A percentile compares a stretch with the other conserved stretches of the same genome.
These are phyloP conservation scores for Pollimyrus isidori DNA, from an alignment of 2,113 vertebrate genomes.

Conservation along the genomic window DNA sequence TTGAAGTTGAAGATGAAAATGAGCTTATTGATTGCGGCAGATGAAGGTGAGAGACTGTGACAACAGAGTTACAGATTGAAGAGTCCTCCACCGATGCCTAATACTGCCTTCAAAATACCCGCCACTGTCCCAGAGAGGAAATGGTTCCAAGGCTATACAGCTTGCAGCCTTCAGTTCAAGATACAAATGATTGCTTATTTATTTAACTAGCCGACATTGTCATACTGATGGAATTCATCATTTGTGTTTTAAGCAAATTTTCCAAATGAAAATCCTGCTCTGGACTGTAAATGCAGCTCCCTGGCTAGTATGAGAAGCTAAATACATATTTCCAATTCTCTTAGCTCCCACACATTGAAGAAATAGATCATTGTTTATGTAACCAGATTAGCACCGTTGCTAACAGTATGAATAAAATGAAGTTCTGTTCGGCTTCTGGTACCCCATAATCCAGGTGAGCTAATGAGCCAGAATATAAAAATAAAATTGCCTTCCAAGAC, in stretches of 20 bases:
- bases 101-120: not conserved
- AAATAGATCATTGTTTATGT: not conserved
- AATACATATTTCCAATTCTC: not conserved
- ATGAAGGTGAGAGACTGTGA: not conserved
- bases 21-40: constrained; percentile 37
- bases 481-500: not conserved
- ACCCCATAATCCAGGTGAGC: not conserved
- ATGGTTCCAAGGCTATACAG: not conserved
- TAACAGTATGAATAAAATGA: not conserved
- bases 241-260: not conserved
- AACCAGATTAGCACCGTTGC: not conserved
- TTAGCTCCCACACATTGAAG: not conserved
- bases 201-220: not conserved
- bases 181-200: not conserved
- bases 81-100: not conserved
- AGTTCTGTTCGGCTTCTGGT: not conserved
- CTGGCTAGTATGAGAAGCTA: not conserved
- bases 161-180: not conserved
- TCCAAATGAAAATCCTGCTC: not conserved
- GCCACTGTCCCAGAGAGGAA: not conserved
- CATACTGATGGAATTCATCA: not conserved
- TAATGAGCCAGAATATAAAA: not conserved
- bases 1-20: constrained; percentile 40
- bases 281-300: not conserved
- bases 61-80: not conserved